These are phyloP conservation scores for Acholoe squamosa DNA, from an alignment of 2,888 invertebrate genomes.

Conservation along the genomic window DNA sequence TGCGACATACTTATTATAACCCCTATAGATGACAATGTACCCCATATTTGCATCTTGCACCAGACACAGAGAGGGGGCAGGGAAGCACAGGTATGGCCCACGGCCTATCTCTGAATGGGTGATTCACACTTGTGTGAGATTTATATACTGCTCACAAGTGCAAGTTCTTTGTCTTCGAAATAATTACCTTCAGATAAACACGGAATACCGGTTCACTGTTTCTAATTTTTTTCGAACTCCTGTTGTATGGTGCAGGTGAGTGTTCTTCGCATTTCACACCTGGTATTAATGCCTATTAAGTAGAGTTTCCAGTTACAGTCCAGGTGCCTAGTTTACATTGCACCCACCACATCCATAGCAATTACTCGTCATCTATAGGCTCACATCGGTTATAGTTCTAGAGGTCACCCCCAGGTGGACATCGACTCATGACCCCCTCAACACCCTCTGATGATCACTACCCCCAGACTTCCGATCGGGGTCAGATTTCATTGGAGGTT, in stretches of 20 bases:
- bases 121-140: too few species aligned
- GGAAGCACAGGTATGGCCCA: too few species aligned
- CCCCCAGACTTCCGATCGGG: background rate
- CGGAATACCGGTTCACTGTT: too few species aligned
- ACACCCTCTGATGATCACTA: background rate
- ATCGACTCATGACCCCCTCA: background rate
- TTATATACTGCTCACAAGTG: too few species aligned
- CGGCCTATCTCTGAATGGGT: too few species aligned
- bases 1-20: too few species aligned
- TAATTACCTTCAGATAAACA: too few species aligned
- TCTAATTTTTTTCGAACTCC: background rate
- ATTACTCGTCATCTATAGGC: background rate
- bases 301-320: background rate
- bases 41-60: too few species aligned
- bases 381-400: conserved; percentile 24
- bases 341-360: conserved; percentile 1
- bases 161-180: too few species aligned
- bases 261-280: conserved; percentile 21
- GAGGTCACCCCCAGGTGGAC: conserved; percentile 31
- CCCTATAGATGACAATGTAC: too few species aligned
- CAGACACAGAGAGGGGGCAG: too few species aligned
- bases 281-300: background rate
- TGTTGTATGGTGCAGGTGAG: too few species aligned
- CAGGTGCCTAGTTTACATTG: background rate
- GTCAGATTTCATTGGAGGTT: conserved; percentile 45